These are phyloP conservation scores for Sebastes schlegelii DNA, from an alignment of 2,113 vertebrate genomes.

Conservation along the genomic window DNA sequence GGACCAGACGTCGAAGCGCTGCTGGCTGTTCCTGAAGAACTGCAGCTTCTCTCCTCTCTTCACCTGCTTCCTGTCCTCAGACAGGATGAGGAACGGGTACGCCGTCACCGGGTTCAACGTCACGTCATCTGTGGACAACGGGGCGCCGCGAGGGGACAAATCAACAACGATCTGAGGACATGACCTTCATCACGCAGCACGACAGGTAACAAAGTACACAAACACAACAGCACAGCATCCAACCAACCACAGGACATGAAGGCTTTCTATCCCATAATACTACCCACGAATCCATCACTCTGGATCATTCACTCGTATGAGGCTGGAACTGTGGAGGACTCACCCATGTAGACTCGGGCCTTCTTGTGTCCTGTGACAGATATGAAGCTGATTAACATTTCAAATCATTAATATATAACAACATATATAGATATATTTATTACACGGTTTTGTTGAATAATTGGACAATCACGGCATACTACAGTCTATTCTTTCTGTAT, in stretches of 20 bases:
- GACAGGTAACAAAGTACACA: too few species aligned
- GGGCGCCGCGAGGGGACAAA: neutral
- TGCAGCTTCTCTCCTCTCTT: slow-evolving; percentile 83
- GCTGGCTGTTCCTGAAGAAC: slow-evolving; percentile 79
- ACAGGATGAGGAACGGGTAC: slow-evolving; percentile 85
- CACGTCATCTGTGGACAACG: slow-evolving; percentile 73
- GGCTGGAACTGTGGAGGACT: slow-evolving; percentile 24
- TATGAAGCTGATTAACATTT: neutral
- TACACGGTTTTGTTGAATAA: too few species aligned
- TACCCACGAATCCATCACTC: too few species aligned
- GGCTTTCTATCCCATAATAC: too few species aligned
- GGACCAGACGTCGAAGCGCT: slow-evolving; percentile 84
- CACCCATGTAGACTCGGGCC: slow-evolving; percentile 78
- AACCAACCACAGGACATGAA: too few species aligned
- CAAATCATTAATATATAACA: neutral
- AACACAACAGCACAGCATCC: too few species aligned
- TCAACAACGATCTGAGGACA: neutral
- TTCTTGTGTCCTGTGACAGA: slow-evolving; percentile 80
- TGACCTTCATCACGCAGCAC: too few species aligned
- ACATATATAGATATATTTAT: neutral
- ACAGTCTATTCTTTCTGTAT: too few species aligned
- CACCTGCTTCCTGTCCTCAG: slow-evolving; percentile 81
- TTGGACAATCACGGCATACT: too few species aligned
- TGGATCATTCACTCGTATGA: too few species aligned
- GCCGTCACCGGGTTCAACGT: slow-evolving; percentile 83